Evolutionary conservation across 2,888 invertebrate species (phyloP).

Genomic region (Reticulitermes lucifugus): DNA sequence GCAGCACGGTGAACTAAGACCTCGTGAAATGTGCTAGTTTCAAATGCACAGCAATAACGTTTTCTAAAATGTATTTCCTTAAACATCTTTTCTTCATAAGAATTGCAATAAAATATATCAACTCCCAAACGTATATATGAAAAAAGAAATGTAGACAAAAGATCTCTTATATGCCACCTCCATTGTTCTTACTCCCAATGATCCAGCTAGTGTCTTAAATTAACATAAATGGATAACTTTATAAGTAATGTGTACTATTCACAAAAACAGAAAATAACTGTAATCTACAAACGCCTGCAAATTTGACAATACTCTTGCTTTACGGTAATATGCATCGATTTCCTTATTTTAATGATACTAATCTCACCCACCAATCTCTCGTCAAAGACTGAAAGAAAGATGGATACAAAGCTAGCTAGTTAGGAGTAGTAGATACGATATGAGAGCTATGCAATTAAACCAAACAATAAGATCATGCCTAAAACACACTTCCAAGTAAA

Average conservation of each 20-base stretch:
- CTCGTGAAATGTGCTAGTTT: conserved; percentile 52
- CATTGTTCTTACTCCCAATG: conserved; percentile 36
- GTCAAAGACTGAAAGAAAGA: conserved; percentile 32
- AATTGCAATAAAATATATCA: conserved; percentile 53
- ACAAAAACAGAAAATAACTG: conserved; percentile 43
- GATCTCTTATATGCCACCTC: conserved; percentile 49
- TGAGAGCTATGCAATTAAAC: conserved; percentile 32
- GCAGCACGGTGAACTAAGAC: conserved; percentile 44
- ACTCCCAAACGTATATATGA: conserved; percentile 50
- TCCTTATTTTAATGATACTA: background rate
- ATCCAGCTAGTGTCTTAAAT: conserved; percentile 36
- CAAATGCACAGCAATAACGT: conserved; percentile 49
- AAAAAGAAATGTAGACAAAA: conserved; percentile 45
- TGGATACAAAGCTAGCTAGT: conserved; percentile 38
- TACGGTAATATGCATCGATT: conserved; percentile 28
- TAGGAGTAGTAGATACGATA: conserved; percentile 17
- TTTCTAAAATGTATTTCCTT: conserved; percentile 48
- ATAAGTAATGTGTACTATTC: conserved; percentile 40
- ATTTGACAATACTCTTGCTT: conserved; percentile 45
- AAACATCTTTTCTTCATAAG: conserved; percentile 48
- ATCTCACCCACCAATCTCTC: conserved; percentile 33
- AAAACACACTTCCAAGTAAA: conserved; percentile 36
- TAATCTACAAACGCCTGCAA: conserved; percentile 43
- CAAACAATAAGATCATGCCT: conserved; percentile 34
- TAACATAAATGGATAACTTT: conserved; percentile 41